These are phyloP conservation scores for Ennomos fuscantarius DNA, from an alignment of 2,888 invertebrate species.

Conservation along the genomic window DNA sequence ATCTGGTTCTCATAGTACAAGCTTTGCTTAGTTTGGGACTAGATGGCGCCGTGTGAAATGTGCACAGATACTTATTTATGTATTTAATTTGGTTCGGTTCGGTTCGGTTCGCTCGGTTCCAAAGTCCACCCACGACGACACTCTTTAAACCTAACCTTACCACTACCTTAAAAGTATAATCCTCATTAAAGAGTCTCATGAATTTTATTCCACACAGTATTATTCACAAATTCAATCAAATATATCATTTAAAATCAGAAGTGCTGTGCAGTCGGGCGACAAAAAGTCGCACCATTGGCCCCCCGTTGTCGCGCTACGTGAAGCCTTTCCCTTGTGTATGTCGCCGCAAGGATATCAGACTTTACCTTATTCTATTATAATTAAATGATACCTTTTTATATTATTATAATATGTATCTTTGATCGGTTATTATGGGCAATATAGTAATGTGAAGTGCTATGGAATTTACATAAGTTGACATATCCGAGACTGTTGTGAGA, in stretches of 20 bases:
- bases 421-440: constrained; percentile 18
- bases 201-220: constrained; percentile 35
- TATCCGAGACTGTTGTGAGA: constrained; percentile 20
- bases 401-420: constrained; percentile 22
- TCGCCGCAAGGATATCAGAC: constrained; percentile 31
- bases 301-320: constrained; percentile 57
- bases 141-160: no score
- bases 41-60: no score
- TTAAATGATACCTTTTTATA: constrained; percentile 34
- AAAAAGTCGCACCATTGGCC: constrained; percentile 65
- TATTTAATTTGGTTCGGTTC: no score
- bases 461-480: constrained; percentile 31
- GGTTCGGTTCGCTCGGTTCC: not conserved
- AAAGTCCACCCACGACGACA: constrained; percentile 29
- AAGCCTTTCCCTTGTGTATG: constrained; percentile 36
- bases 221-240: constrained; percentile 45
- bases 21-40: no score
- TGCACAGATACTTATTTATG: no score
- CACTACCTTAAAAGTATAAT: constrained; percentile 25
- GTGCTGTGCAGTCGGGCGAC: constrained; percentile 44
- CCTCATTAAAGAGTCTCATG: constrained; percentile 29
- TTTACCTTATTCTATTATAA: constrained; percentile 35
- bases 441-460: constrained; percentile 23
- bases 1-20: no score
- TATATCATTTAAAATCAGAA: constrained; percentile 36